Base-by-base conservation (phyloP, 2,888 invertebrate genomes). In the Thyatira batis region DNA sequence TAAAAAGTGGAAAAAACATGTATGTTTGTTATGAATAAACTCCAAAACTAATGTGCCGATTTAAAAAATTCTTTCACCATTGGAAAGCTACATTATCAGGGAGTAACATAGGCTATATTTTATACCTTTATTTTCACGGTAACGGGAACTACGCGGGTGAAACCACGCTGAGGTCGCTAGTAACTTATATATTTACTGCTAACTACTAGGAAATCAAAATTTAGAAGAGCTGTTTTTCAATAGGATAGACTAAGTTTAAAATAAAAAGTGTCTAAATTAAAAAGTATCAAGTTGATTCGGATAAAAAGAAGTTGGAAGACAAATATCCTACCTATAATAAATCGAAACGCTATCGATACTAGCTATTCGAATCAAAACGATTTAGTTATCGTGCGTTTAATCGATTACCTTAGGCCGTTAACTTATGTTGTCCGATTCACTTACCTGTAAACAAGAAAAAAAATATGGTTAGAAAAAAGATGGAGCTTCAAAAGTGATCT, bases 271-370 rank as follows among this genome's bases (percentile, higher is more conserved):
- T 30, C 1, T 11, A 30, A 30, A 3, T 30, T n/a, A n/a, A n/a
- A n/a, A n/a, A n/a, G n/a, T n/a, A n/a, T n/a, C 17, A 3, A 17
- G 8, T 39, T n/a, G 5, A 25, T 25, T 46, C 6, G 4, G n/a
- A 25, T 23, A 25, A 46, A 27, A 48, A 10, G 2, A 27, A 27
- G 9, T 20, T 10, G 67, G 72, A 67, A 80, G 85, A 85, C 84
- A 82, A 85, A 86, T 81, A 79, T 67, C 73, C 39, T 39, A 48
- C 43, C 67, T 78, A 78, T 79, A 82, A 77, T 80, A 76, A 78
- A 76, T 80, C 82, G 78, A 77, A 84, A 86, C 85, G 71, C 69
- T 85, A 85, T 85, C 85, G 58, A 51, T 60, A 58, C 53, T 53
- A 54, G 57, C 61, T 61, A 63, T 65, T 61, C 60, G 59, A 65